Percentiles rank a stretch among this genome's conserved stretches.
Conservation (phyloP, 2,113 vertebrate species). For the Otolemur garnettii region DNA sequence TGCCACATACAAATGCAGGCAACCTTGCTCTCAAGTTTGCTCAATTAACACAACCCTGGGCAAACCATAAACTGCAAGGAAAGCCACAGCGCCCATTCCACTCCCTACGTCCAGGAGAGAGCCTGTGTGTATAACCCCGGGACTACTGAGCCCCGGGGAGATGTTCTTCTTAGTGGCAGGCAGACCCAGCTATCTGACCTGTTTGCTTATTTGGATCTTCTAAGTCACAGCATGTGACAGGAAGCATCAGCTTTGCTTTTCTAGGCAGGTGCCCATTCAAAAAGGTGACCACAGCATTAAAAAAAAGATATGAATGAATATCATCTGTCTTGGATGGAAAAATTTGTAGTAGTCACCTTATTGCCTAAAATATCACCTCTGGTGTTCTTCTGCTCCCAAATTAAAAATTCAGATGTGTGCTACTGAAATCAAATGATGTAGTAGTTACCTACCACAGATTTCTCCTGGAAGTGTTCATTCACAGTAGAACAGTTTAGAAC, state of each 20-base stretch:
- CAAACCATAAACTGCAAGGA: neutral
- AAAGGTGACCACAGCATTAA: neutral
- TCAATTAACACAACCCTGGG: neutral
- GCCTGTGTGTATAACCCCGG: neutral
- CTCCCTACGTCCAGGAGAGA: neutral
- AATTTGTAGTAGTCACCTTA: neutral
- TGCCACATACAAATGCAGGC: neutral
- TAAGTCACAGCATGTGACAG: neutral
- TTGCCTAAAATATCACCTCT: neutral
- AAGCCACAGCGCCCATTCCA: neutral
- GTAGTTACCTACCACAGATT: neutral
- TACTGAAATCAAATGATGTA: neutral
- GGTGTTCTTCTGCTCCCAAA: neutral
- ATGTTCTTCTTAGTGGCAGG: neutral
- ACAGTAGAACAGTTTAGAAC: neutral
- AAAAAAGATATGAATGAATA: neutral
- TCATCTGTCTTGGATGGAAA: neutral
- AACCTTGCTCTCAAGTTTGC: conserved; percentile 42
- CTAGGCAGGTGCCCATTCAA: neutral
- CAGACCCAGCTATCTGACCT: neutral
- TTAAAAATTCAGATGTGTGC: neutral
- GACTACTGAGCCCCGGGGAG: neutral
- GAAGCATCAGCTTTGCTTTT: neutral
- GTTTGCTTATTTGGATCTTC: neutral
- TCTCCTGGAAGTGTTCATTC: neutral